These are phyloP conservation scores for Lutraria lutraria DNA, from an alignment of 2,888 invertebrate species.

Conservation along the genomic window DNA sequence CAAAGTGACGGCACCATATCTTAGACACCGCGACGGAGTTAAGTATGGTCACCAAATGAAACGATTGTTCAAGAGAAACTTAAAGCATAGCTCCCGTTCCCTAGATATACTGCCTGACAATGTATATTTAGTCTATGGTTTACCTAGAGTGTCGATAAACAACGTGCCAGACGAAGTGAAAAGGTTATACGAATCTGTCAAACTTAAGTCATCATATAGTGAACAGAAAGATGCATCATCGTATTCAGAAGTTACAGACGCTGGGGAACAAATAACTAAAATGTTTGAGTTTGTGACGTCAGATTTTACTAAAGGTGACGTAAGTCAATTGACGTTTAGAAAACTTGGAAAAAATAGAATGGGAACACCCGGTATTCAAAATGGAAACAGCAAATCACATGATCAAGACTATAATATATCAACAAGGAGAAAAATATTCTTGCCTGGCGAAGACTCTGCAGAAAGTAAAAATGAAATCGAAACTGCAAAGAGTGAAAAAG, in stretches of 20 bases:
- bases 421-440: conserved; percentile 18
- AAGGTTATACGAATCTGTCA: conserved; percentile 45
- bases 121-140: conserved; percentile 58
- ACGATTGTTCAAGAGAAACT: conserved; percentile 18
- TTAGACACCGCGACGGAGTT: conserved; percentile 48
- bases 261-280: conserved; percentile 48
- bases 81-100: not conserved
- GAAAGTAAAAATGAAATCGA: not conserved
- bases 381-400: not conserved
- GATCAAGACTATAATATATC: not conserved
- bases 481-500: not conserved
- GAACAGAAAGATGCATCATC: not conserved
- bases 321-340: conserved; percentile 18
- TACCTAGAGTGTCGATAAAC: conserved; percentile 56
- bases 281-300: conserved; percentile 55
- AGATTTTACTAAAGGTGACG: conserved; percentile 29
- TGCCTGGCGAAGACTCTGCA: not conserved
- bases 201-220: not conserved
- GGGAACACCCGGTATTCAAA: not conserved
- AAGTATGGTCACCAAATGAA: conserved; percentile 54
- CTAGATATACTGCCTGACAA: conserved; percentile 47
- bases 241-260: not conserved
- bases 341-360: not conserved
- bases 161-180: conserved; percentile 41
- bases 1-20: conserved; percentile 48